phyloP scores from a whole-genome alignment of 1,140 invertebrate genomes.

The Berghia stephanieae region DNA sequence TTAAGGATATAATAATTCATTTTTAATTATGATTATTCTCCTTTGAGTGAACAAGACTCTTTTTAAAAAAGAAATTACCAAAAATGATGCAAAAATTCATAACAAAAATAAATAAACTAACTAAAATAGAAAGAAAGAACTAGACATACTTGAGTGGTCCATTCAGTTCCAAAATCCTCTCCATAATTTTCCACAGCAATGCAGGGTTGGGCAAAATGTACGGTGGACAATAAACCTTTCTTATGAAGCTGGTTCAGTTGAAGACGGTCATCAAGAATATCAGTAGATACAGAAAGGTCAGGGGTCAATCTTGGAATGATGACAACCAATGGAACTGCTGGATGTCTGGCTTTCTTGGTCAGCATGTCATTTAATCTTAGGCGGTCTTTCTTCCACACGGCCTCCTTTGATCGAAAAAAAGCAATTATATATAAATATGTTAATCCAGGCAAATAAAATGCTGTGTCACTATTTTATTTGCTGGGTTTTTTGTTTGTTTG shows the following conservation, averaged over 20 bases:
- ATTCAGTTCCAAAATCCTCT: not conserved
- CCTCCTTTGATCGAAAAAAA: too few relatives aligned
- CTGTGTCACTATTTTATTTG: too few relatives aligned
- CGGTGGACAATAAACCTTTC: conserved; percentile 39
- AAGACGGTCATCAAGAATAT: conserved; percentile 35
- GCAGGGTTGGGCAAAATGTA: conserved; percentile 18
- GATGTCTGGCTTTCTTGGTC: conserved; percentile 43
- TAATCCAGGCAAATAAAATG: too few relatives aligned
- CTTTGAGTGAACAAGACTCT: too few relatives aligned
- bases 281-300: conserved; percentile 28
- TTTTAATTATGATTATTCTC: too few relatives aligned
- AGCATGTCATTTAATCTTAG: conserved; percentile 46
- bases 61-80: not conserved
- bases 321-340: conserved; percentile 52
- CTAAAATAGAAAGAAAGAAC: not conserved
- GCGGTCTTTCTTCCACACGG: conserved; percentile 46
- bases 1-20: too few relatives aligned
- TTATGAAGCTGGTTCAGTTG: conserved; percentile 41
- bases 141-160: conserved; percentile 20
- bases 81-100: not conserved
- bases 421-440: too few relatives aligned
- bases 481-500: too few relatives aligned
- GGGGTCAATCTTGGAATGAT: conserved; percentile 40
- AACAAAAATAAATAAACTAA: not conserved
- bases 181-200: not conserved